Evolutionary conservation across 2,113 vertebrate species (phyloP), one percentile per base, ranked within the genome.

Genomic region (Thamnophis sirtalis): DNA sequence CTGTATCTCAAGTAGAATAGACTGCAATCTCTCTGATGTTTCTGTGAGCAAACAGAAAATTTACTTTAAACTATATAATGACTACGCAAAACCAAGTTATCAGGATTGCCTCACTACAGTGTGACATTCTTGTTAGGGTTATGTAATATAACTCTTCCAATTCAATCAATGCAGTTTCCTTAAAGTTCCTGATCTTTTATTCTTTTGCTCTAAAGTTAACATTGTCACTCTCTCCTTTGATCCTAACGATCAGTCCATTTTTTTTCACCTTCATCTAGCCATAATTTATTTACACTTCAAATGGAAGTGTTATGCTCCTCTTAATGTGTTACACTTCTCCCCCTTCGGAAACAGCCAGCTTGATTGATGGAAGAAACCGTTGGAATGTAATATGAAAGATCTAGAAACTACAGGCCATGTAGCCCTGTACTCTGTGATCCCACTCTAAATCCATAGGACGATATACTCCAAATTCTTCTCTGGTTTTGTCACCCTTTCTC

Each of bases 1-100:
- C 88, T 99, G 98, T 96, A 99, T 99, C 96, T 99, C 99, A 87
- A 97, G 97, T 56, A 99, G 97, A 96, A 99, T 99, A 93, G 93
- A 97, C 95, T 98, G 98, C 50, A 99, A 96, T 55, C 97, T 98
- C 88, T 92, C 95, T 87, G 98, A 97, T 9, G 98, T 97, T 90
- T 98, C 99, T 99, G 94, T 85, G 54, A 2, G 51, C 33, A 85
- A 90, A 94, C 28, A 94, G 92, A 49, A 94, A 3, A 0, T 6
- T 58, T 11, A 86, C 55, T 28, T 93, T 60, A 89, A 91, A 43
- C 92, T 7, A 33, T 13, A 49, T 15, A 94, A 38, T 84, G 0
- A 73, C 55, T 9, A 73, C 28, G 15, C 33, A 80, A 84, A 80
- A 28, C 10, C 49, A 53, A 84, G 19, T 9, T 51, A 51, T 55